A percentile compares a stretch with the other conserved stretches of the same genome.
Conservation (phyloP, 2,797 vertebrate genomes). For the Ciconia nigra region DNA sequence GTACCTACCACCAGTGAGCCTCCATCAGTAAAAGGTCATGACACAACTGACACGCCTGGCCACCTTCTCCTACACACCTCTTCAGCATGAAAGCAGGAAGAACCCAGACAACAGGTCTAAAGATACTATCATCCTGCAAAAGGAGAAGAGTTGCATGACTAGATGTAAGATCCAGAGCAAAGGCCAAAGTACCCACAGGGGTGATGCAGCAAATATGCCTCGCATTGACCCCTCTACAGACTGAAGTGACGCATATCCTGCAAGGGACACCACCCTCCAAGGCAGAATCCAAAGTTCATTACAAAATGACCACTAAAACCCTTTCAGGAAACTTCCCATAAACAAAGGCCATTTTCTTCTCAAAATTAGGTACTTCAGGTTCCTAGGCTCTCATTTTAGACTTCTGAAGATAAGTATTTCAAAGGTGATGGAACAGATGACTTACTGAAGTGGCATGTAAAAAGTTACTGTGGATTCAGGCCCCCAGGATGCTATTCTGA, state of each 20-base stretch:
- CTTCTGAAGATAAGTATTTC: neutral
- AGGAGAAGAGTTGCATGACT: neutral
- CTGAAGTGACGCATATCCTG: neutral
- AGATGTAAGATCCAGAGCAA: conserved; percentile 12
- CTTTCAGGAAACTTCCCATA: neutral
- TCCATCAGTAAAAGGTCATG: neutral
- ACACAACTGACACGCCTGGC: neutral
- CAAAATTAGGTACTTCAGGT: neutral
- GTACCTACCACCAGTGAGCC: neutral
- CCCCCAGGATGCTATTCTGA: neutral
- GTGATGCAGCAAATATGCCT: neutral
- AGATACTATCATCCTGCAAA: conserved; percentile 29
- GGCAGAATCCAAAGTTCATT: neutral
- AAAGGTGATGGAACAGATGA: neutral
- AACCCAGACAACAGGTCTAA: neutral
- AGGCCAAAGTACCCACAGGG: neutral
- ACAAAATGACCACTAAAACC: neutral
- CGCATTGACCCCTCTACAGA: neutral
- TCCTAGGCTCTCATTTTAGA: neutral
- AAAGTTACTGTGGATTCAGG: neutral
- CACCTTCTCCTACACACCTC: conserved; percentile 26
- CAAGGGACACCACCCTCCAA: neutral
- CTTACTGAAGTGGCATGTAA: neutral
- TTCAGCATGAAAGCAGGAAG: conserved; percentile 23
- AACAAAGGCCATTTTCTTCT: neutral